Percentiles rank a stretch among this genome's conserved stretches.
Evolutionary conservation across 2,113 vertebrate species (phyloP).

Genomic region (Scopus umbretta): DNA sequence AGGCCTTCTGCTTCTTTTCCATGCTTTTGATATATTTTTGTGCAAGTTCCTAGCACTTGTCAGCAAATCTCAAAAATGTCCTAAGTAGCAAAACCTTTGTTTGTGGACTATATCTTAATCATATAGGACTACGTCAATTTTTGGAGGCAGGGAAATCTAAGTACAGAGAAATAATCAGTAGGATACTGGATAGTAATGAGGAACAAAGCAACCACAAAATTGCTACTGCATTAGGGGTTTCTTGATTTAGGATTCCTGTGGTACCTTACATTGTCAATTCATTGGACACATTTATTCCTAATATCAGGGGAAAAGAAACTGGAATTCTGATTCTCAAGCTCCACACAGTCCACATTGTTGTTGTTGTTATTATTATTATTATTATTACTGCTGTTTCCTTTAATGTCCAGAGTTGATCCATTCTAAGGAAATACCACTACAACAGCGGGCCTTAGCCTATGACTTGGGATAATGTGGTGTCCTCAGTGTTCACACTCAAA

Average conservation of each 20-base stretch:
- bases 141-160: not conserved
- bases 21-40: not conserved
- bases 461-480: not conserved
- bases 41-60: not conserved
- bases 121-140: not conserved
- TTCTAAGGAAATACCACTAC: not conserved
- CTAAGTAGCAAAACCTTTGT: not conserved
- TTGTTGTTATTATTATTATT: not conserved
- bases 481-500: not conserved
- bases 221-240: not conserved
- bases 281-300: not conserved
- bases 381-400: not conserved
- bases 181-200: not conserved
- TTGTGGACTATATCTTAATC: not conserved
- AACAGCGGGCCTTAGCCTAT: not conserved
- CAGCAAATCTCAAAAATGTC: not conserved
- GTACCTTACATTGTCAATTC: not conserved
- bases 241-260: not conserved
- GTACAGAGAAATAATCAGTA: not conserved
- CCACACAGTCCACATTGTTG: not conserved
- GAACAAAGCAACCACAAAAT: not conserved
- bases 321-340: not conserved
- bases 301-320: not conserved
- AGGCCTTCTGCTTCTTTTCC: not conserved
- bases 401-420: not conserved